Conservation (phyloP, 2,888 invertebrate species). For the Catocala nupta region DNA sequence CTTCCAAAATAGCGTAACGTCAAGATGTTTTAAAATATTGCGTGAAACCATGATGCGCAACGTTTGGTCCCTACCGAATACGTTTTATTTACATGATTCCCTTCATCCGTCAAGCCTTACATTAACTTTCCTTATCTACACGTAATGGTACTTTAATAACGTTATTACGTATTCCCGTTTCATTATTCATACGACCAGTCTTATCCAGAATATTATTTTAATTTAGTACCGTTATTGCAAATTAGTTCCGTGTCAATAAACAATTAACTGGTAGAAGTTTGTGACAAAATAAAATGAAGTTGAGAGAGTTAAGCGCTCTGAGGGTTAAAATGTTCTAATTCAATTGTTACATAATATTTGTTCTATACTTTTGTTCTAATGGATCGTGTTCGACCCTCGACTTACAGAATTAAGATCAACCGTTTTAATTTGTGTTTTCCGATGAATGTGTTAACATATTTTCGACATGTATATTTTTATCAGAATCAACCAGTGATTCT, state of each 20-base stretch:
- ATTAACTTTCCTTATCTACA: constrained; percentile 45
- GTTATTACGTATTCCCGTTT: constrained; percentile 70
- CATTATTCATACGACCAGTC: constrained; percentile 67
- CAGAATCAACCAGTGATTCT: too few species aligned
- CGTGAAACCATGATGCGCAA: constrained; percentile 34
- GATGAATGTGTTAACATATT: neutral
- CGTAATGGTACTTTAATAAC: constrained; percentile 50
- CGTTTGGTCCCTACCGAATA: constrained; percentile 40
- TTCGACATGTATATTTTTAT: too few species aligned
- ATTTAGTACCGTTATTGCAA: constrained; percentile 53
- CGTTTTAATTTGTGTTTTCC: neutral
- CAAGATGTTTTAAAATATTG: constrained; percentile 18
- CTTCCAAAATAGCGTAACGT: constrained; percentile 4
- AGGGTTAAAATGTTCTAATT: constrained; percentile 27
- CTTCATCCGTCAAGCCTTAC: constrained; percentile 39
- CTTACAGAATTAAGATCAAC: constrained; percentile 36
- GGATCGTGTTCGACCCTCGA: constrained; percentile 11
- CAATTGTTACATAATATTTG: constrained; percentile 21
- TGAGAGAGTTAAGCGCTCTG: constrained; percentile 17
- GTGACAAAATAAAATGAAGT: constrained; percentile 19
- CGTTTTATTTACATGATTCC: constrained; percentile 41
- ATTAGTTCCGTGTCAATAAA: constrained; percentile 51
- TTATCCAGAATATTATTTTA: constrained; percentile 60
- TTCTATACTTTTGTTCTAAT: constrained; percentile 15
- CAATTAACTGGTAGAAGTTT: constrained; percentile 37